Evolutionary conservation across 2,888 invertebrate genomes (phyloP).

Genomic region (Microctonus hyperodae): DNA sequence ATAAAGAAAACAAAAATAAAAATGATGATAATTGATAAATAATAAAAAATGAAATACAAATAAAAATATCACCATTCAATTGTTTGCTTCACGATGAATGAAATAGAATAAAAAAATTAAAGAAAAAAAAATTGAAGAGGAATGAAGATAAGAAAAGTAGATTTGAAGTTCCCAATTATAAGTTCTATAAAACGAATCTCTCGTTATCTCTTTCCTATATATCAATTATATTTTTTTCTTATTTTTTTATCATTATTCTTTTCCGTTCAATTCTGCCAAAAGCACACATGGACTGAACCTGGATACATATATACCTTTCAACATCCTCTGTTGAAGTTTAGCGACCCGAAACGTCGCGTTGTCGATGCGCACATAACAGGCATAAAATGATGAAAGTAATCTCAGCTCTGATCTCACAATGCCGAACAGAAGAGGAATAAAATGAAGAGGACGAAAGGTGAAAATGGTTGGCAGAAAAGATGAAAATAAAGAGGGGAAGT

Average conservation of each 20-base stretch:
- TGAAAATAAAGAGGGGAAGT: conserved; percentile 13
- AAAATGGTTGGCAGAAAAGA: background rate
- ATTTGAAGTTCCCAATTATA: background rate
- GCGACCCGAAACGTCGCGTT: conserved; percentile 37
- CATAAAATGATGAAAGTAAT: conserved; percentile 57
- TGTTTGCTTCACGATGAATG: background rate
- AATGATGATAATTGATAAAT: no score
- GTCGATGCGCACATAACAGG: conserved; percentile 49
- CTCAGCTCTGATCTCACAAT: conserved; percentile 50
- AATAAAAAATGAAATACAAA: background rate
- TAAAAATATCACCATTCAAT: background rate
- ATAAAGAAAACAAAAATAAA: background rate
- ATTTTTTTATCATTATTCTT: background rate
- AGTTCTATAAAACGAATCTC: background rate
- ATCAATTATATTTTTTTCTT: background rate
- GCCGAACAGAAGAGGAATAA: conserved; percentile 32
- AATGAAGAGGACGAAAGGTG: background rate
- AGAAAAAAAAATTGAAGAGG: background rate
- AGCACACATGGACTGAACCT: background rate
- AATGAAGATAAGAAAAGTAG: background rate
- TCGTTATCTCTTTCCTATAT: background rate
- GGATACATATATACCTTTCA: background rate
- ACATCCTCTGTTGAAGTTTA: conserved; percentile 44
- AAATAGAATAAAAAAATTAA: background rate
- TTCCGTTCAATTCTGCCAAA: background rate